A percentile compares a stretch with the other conserved stretches of the same genome.
phyloP scores from a whole-genome alignment of 2,888 invertebrate species.

The Drosophila formosana region DNA sequence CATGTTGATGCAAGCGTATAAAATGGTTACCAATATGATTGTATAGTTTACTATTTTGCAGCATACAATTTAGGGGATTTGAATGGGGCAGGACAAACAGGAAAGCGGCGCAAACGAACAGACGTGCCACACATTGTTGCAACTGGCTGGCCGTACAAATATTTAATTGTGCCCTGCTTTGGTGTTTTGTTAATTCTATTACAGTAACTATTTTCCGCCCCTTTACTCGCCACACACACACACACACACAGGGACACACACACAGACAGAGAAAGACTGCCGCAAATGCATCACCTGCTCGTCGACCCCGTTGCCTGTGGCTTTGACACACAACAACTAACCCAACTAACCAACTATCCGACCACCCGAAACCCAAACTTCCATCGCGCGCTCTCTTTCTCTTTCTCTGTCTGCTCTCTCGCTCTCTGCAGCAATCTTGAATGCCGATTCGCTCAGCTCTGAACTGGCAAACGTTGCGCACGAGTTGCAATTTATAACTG shows the following conservation, averaged over 20 bases:
- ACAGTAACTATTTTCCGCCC: constrained; percentile 51
- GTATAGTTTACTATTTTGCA: neutral
- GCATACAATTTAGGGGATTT: constrained; percentile 28
- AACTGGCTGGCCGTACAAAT: constrained; percentile 48
- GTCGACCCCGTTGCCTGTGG: constrained; percentile 37
- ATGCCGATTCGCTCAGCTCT: constrained; percentile 40
- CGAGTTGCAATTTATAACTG: constrained; percentile 77
- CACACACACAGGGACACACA: neutral
- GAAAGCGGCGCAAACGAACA: neutral
- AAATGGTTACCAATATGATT: constrained; percentile 12
- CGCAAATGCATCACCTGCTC: constrained; percentile 57
- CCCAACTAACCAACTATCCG: constrained; percentile 47
- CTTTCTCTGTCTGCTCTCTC: neutral
- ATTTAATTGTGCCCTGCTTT: constrained; percentile 66
- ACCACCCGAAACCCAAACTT: constrained; percentile 19
- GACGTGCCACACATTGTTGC: constrained; percentile 39
- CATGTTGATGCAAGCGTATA: constrained; percentile 7
- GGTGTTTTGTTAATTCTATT: constrained; percentile 72
- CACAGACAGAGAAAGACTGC: constrained; percentile 21
- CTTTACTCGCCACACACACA: constrained; percentile 33
- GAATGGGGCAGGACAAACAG: constrained; percentile 9
- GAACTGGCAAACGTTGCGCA: constrained; percentile 60
- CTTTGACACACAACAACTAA: constrained; percentile 40
- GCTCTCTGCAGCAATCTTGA: constrained; percentile 30
- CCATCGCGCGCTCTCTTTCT: neutral